Percentiles rank a stretch among this genome's conserved stretches.
These are phyloP conservation scores for Ligdia adustata DNA, from an alignment of 2,888 invertebrate genomes.

Conservation along the genomic window DNA sequence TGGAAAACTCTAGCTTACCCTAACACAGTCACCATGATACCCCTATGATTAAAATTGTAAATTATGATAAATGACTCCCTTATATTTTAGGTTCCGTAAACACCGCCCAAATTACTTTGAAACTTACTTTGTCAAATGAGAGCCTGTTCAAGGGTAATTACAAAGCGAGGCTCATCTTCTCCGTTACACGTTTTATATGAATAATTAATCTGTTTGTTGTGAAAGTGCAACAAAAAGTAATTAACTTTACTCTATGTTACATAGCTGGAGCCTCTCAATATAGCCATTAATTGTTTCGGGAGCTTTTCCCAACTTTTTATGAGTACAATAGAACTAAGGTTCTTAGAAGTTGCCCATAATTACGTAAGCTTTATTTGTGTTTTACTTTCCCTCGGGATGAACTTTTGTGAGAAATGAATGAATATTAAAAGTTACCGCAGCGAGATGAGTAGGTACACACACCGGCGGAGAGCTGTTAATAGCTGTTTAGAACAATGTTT, in stretches of 20 bases:
- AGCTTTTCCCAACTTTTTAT: constrained; percentile 32
- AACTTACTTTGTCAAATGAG: constrained; percentile 48
- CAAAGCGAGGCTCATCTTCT: constrained; percentile 41
- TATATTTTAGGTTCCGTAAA: no score
- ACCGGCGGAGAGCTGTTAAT: constrained; percentile 15
- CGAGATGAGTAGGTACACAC: constrained; percentile 1
- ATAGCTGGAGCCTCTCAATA: constrained; percentile 29
- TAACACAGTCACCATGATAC: no score
- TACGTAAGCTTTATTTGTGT: constrained; percentile 34
- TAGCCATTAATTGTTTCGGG: constrained; percentile 34
- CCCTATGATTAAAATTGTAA: no score
- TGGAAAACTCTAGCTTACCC: no score
- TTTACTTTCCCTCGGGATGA: constrained; percentile 24
- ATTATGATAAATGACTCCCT: no score
- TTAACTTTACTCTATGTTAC: constrained; percentile 31
- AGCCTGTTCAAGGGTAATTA: constrained; percentile 51
- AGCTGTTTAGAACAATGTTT: constrained; percentile 17
- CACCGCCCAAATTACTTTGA: constrained; percentile 53
- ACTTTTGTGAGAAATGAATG: constrained; percentile 32
- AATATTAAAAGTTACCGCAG: constrained; percentile 29
- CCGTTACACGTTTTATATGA: constrained; percentile 36
- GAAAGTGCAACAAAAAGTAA: constrained; percentile 36
- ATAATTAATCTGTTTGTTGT: constrained; percentile 36
- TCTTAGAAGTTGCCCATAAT: constrained; percentile 34
- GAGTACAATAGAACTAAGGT: constrained; percentile 30